phyloP scores from a whole-genome alignment of 2,113 vertebrate species.

The Otus sunia region DNA sequence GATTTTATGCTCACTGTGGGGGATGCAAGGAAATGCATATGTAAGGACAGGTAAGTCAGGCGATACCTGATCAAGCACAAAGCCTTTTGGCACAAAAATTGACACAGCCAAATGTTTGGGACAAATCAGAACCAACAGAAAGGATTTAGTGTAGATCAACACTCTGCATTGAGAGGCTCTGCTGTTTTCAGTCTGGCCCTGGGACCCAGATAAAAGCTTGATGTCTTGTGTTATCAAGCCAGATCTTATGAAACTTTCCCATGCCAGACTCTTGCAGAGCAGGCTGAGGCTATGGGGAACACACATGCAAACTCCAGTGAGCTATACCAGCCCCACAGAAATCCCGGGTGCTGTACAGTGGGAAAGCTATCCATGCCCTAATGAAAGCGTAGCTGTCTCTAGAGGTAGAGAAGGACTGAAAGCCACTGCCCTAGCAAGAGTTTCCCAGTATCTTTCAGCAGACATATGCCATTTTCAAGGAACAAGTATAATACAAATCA shows the following conservation, averaged over 20 bases:
- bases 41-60: neutral
- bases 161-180: neutral
- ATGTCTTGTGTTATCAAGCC: neutral
- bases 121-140: neutral
- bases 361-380: neutral
- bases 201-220: neutral
- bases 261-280: neutral
- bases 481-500: neutral
- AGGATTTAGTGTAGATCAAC: neutral
- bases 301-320: neutral
- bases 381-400: neutral
- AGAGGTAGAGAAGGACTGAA: neutral
- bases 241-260: neutral
- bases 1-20: neutral
- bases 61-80: neutral
- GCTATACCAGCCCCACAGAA: neutral
- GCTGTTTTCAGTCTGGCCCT: neutral
- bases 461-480: neutral
- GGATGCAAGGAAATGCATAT: neutral
- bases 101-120: accelerated
- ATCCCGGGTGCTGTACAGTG: neutral
- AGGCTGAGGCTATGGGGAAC: neutral
- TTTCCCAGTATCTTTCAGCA: neutral
- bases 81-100: neutral
- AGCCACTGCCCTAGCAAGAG: neutral